These are phyloP conservation scores for Acanthopagrus latus DNA, from an alignment of 2,797 vertebrate genomes.

Conservation along the genomic window DNA sequence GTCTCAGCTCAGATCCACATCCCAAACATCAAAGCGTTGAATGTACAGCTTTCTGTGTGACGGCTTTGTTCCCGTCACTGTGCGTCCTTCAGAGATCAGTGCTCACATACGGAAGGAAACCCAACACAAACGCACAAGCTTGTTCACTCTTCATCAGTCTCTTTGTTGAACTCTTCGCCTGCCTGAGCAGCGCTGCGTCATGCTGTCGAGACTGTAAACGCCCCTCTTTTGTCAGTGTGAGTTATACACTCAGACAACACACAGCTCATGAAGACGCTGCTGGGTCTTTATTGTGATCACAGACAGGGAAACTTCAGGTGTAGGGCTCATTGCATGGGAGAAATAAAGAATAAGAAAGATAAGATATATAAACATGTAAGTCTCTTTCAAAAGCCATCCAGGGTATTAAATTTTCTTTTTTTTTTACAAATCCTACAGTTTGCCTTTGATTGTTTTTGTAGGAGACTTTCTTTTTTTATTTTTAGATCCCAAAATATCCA, in stretches of 20 bases:
- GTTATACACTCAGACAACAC: not conserved
- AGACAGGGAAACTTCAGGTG: too few relatives aligned
- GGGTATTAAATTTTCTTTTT: not conserved
- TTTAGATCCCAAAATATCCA: too few relatives aligned
- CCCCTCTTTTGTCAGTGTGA: not conserved
- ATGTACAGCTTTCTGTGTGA: not conserved
- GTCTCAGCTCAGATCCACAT: not conserved
- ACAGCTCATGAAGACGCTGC: not conserved
- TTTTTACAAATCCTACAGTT: too few relatives aligned
- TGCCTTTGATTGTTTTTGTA: too few relatives aligned
- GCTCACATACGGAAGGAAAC: not conserved
- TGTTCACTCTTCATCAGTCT: not conserved
- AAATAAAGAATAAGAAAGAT: too few relatives aligned
- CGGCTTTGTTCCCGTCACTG: not conserved
- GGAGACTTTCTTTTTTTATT: too few relatives aligned
- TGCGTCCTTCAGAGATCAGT: not conserved
- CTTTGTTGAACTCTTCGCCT: conserved; percentile 6
- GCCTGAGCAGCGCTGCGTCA: conserved; percentile 17
- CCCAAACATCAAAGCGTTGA: not conserved
- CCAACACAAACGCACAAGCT: not conserved
- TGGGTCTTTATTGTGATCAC: too few relatives aligned
- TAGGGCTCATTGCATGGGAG: too few relatives aligned
- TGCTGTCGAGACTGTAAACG: conserved; percentile 7
- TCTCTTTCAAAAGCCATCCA: too few relatives aligned
- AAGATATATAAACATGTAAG: too few relatives aligned